A percentile compares a stretch with the other conserved stretches of the same genome.
These are phyloP conservation scores for Sylvia atricapilla DNA, from an alignment of 2,113 vertebrate species.

Conservation along the genomic window DNA sequence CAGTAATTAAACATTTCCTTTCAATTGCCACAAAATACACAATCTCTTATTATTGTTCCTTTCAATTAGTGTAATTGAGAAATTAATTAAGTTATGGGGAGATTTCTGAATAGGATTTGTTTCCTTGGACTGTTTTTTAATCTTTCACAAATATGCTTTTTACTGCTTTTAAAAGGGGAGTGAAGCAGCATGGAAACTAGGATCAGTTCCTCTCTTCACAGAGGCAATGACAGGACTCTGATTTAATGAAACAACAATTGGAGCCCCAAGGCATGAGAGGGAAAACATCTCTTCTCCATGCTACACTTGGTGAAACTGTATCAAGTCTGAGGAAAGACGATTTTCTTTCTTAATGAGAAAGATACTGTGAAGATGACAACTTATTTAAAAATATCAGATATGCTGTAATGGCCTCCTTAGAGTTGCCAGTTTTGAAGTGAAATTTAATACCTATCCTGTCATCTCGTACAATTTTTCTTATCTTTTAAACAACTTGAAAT, in stretches of 20 bases:
- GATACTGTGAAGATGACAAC: neutral
- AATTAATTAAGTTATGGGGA: conserved; percentile 46
- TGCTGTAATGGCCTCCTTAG: neutral
- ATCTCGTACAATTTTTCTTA: neutral
- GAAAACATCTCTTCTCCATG: neutral
- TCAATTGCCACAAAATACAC: conserved; percentile 9
- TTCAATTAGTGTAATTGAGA: conserved; percentile 31
- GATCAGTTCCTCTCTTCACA: neutral
- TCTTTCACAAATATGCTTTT: neutral
- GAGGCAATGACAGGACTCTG: neutral
- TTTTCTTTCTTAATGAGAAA: neutral
- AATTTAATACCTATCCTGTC: neutral
- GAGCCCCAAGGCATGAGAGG: neutral
- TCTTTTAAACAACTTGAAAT: neutral
- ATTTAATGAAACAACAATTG: neutral
- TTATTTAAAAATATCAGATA: conserved; percentile 10
- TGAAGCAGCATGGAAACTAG: neutral
- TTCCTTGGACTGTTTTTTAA: neutral
- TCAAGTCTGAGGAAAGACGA: neutral
- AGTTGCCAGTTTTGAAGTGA: neutral
- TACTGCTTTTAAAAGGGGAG: neutral
- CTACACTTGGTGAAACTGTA: neutral
- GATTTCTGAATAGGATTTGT: conserved; percentile 16
- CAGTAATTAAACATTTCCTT: conserved; percentile 49
- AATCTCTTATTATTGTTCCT: conserved; percentile 36